These are phyloP conservation scores for Machaerirhynchus nigripectus DNA, from an alignment of 2,113 vertebrate species.

Conservation along the genomic window DNA sequence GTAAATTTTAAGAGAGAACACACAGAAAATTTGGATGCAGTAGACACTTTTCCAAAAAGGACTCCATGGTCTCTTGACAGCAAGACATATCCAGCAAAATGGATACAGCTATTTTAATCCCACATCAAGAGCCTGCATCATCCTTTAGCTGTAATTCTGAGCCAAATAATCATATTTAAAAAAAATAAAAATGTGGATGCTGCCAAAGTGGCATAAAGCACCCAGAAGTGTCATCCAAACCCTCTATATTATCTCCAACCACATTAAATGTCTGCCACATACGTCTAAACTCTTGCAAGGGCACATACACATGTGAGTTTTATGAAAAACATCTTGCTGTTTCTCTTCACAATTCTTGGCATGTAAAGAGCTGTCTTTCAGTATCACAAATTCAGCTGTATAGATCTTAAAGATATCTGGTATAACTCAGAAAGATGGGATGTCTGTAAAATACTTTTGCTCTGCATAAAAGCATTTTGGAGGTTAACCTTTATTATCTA, in stretches of 20 bases:
- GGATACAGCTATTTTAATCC: background rate
- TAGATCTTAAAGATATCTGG: background rate
- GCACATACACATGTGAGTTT: background rate
- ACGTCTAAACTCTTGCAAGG: background rate
- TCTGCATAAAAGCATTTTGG: background rate
- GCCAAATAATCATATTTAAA: background rate
- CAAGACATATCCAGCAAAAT: background rate
- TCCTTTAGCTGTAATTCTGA: background rate
- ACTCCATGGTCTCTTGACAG: background rate
- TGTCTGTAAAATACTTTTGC: background rate
- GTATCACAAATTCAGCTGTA: background rate
- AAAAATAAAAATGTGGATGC: background rate
- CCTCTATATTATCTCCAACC: background rate
- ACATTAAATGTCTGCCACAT: background rate
- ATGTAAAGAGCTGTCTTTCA: background rate
- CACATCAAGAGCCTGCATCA: background rate
- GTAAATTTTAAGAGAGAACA: background rate
- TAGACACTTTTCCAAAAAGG: background rate
- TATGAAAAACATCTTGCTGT: background rate
- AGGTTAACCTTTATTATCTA: conserved; percentile 20
- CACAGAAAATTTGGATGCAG: background rate
- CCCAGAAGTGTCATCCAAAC: background rate
- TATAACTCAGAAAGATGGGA: background rate
- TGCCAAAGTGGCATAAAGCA: background rate
- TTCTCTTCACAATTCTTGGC: background rate